These are phyloP conservation scores for Dromaius novaehollandiae DNA, from an alignment of 2,113 vertebrate species.

Conservation along the genomic window DNA sequence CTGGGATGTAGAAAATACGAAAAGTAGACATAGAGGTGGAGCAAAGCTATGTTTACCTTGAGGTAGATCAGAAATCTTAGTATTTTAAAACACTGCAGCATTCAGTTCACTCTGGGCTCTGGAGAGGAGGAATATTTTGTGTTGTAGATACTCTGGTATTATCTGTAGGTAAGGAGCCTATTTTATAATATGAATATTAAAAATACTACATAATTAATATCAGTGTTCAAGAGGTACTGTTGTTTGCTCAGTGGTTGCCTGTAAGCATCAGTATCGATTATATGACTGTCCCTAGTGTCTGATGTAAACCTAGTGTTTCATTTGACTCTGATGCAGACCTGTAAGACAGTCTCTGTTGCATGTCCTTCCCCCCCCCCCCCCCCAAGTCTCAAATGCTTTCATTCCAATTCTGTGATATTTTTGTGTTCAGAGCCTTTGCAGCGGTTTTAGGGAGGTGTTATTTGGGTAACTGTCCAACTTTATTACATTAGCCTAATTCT, in stretches of 20 bases:
- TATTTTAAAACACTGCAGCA: neutral
- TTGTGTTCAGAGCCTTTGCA: neutral
- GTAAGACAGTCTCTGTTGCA: neutral
- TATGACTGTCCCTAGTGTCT: neutral
- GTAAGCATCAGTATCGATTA: neutral
- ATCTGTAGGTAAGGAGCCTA: neutral
- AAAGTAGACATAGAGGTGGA: neutral
- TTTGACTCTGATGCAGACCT: neutral
- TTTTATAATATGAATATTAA: neutral
- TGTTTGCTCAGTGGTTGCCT: neutral
- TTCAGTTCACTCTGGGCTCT: neutral
- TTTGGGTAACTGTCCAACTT: neutral
- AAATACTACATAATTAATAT: neutral
- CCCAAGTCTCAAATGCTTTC: neutral
- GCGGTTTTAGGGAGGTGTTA: neutral
- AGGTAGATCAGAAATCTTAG: neutral
- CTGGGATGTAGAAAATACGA: neutral
- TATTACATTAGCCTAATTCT: neutral
- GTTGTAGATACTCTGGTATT: neutral
- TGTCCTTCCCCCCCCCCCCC: neutral
- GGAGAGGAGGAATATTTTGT: neutral
- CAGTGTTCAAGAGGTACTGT: neutral
- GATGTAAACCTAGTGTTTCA: neutral
- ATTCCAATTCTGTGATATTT: neutral
- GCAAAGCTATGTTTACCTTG: neutral